phyloP scores from a whole-genome alignment of 2,888 invertebrate species.

The Miltochrista miniata region DNA sequence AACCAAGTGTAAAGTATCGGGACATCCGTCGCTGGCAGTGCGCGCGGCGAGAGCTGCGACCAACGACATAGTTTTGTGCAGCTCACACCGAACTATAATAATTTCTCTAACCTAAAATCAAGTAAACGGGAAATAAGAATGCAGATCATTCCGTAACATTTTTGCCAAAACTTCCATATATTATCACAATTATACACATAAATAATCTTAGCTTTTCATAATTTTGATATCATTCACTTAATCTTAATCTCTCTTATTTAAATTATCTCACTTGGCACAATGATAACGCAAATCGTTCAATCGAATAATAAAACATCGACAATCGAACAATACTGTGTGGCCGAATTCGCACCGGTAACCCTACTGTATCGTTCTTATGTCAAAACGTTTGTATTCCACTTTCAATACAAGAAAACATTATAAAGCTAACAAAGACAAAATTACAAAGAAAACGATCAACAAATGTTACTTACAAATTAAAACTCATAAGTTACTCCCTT shows the following conservation, averaged over 20 bases:
- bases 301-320: slow-evolving; percentile 67
- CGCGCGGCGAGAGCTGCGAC: slow-evolving; percentile 2
- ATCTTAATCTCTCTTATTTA: slow-evolving; percentile 79
- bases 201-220: slow-evolving; percentile 75
- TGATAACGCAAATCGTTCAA: slow-evolving; percentile 77
- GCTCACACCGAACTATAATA: slow-evolving; percentile 23
- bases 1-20: slow-evolving; percentile 29
- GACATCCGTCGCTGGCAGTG: slow-evolving; percentile 19
- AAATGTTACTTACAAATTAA: slow-evolving; percentile 81
- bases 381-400: slow-evolving; percentile 56
- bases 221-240: slow-evolving; percentile 82
- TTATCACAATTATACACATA: slow-evolving; percentile 81
- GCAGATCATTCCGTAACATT: slow-evolving; percentile 63
- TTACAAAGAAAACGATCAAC: slow-evolving; percentile 81
- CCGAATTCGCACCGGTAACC: slow-evolving; percentile 59
- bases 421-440: slow-evolving; percentile 81
- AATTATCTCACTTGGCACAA: slow-evolving; percentile 83
- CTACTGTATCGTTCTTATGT: slow-evolving; percentile 62
- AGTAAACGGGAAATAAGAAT: slow-evolving; percentile 63
- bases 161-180: slow-evolving; percentile 81
- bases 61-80: slow-evolving; percentile 7
- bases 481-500: slow-evolving; percentile 73
- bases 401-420: slow-evolving; percentile 74
- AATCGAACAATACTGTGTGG: slow-evolving; percentile 53
- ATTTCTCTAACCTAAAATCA: slow-evolving; percentile 60